These are phyloP conservation scores for Psammodynastes pulverulentus DNA, from an alignment of 2,113 vertebrate species.

Conservation along the genomic window DNA sequence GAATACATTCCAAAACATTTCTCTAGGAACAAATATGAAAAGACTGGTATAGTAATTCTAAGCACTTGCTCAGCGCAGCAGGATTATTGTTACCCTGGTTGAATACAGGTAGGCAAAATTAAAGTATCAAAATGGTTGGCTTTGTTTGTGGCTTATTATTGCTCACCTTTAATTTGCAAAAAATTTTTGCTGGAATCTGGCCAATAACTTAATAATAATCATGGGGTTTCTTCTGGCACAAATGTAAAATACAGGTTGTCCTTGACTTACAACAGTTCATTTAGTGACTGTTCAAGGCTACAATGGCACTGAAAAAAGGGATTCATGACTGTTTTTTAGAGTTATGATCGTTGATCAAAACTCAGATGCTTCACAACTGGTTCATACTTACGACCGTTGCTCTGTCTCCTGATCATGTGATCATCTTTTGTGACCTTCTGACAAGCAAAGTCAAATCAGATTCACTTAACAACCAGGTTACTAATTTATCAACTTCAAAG, in stretches of 20 bases:
- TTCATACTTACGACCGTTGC: too few relatives aligned
- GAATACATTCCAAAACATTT: neutral
- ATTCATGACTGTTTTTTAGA: too few relatives aligned
- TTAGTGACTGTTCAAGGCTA: too few relatives aligned
- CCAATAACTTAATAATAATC: conserved; percentile 58
- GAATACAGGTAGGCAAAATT: neutral
- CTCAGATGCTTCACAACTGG: too few relatives aligned
- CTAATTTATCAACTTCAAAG: too few relatives aligned
- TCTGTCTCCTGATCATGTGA: too few relatives aligned
- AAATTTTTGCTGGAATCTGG: conserved; percentile 44
- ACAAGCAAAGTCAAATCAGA: too few relatives aligned
- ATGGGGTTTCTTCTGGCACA: conserved; percentile 49
- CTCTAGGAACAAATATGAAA: neutral
- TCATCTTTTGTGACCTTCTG: too few relatives aligned
- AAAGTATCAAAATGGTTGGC: neutral
- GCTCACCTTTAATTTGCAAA: conserved; percentile 45
- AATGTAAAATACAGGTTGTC: conserved; percentile 49
- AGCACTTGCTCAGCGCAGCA: neutral
- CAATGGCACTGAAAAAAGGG: too few relatives aligned
- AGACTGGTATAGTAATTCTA: neutral
- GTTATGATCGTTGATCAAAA: too few relatives aligned
- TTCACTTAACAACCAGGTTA: too few relatives aligned
- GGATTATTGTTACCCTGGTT: neutral
- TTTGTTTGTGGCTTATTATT: conserved; percentile 26
- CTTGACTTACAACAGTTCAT: too few relatives aligned